phyloP scores from a whole-genome alignment of 2,113 vertebrate genomes.

The Prionailurus viverrinus region DNA sequence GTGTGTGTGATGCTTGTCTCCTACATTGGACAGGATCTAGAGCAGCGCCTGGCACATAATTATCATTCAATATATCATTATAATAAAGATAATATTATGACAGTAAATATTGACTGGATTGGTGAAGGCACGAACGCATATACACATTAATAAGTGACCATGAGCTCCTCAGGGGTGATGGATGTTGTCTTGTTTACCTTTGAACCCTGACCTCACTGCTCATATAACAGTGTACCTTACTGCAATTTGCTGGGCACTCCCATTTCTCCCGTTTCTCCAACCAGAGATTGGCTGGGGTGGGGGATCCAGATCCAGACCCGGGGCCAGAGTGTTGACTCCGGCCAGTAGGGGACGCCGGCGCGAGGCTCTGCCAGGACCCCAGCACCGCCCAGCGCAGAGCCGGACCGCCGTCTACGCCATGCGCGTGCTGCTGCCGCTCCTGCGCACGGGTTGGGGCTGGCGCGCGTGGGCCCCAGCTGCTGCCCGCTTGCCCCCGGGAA shows the following conservation, averaged over 20 bases:
- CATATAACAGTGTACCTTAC: too few species aligned
- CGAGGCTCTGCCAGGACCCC: background rate
- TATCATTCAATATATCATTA: background rate
- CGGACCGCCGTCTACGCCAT: background rate
- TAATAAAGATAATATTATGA: background rate
- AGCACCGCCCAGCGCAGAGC: background rate
- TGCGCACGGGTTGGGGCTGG: background rate
- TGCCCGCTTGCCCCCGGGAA: background rate
- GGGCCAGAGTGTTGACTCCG: background rate
- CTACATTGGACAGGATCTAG: background rate
- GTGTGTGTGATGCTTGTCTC: background rate
- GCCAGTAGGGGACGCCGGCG: conserved; percentile 69
- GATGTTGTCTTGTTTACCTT: background rate
- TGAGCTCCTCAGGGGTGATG: background rate
- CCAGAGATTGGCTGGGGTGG: background rate
- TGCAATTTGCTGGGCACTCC: too few species aligned
- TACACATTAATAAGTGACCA: background rate
- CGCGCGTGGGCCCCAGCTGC: background rate
- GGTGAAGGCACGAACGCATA: background rate
- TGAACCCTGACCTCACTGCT: background rate
- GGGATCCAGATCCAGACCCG: rapidly evolving
- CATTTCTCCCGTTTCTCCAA: too few species aligned
- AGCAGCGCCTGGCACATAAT: background rate
- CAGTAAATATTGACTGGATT: background rate
- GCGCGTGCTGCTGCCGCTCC: conserved; percentile 58